Evolutionary conservation across 2,113 vertebrate species (phyloP), one percentile per base, ranked within the genome.

Genomic region (Oostethus manadensis): DNA sequence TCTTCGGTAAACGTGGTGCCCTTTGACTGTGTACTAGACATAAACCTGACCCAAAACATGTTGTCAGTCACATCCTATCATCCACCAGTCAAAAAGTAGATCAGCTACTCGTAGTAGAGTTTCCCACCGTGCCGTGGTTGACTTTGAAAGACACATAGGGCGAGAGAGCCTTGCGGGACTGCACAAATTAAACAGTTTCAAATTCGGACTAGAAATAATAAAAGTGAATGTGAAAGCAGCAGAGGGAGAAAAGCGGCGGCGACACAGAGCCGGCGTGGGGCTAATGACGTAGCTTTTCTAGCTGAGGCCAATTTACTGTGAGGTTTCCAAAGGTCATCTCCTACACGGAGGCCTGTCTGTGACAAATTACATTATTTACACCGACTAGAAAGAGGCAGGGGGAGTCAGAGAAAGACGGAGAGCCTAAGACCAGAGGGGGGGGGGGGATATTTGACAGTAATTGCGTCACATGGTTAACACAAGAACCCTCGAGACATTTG

Each of bases 331-430:
- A 86, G 84, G 82, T 86, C 80, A 79, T 71, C 72, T 74, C 58
- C 76, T 76, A 81, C 82, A 81, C 1, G 72, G 74, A 83, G 70
- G 76, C 68, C 78, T 71, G 73, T 84, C 76, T 80, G 78, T 83
- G 82, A 84, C 82, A 86, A 84, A 86, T 86, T 74, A 80, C 77
- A 82, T 86, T 86, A 84, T 86, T 82, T 84, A 84, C 79, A 79
- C 17, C 16, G 63, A 62, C 60, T 44, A 58, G 73, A 63, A 70
- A 70, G 67, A 77, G 57, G 71, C 56, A 65, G 62, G 13, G 16
- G 63, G 60, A 71, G 23, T 42, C 45, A 5, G 67, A 64, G 67
- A 71, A 56, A 66, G 51, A 26, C 50, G 17, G 50, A 53, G 65
- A 68, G 48, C 43, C 29, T 21, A 50, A 56, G 59, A 44, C 33